Conservation (phyloP, 2,888 invertebrate species). For the Cheilosia scutellata region DNA sequence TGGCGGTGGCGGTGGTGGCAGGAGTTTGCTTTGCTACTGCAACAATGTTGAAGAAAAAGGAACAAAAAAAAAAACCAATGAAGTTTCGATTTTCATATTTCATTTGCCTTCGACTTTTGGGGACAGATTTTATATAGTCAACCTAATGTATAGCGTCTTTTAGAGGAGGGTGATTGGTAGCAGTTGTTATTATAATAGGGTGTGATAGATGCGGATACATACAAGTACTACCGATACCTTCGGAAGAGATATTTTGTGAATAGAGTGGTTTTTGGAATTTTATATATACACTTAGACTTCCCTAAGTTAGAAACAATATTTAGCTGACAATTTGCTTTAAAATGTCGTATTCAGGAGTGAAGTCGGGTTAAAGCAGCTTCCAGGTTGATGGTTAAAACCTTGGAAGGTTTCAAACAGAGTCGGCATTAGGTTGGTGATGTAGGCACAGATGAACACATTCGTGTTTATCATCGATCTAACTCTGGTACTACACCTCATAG, state of each 20-base stretch:
- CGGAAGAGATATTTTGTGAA: not conserved
- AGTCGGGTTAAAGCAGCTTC: too few relatives aligned
- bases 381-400: too few relatives aligned
- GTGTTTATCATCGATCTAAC: too few relatives aligned
- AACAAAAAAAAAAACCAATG: constrained; percentile 21
- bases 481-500: too few relatives aligned
- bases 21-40: not conserved
- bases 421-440: too few relatives aligned
- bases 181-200: constrained; percentile 13
- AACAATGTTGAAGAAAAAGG: not conserved
- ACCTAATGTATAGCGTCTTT: constrained; percentile 52
- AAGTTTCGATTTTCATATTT: constrained; percentile 58
- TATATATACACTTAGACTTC: not conserved
- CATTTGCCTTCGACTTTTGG: constrained; percentile 3
- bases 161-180: constrained; percentile 19
- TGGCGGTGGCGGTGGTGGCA: not conserved
- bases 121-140: constrained; percentile 2
- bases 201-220: constrained; percentile 23
- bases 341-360: too few relatives aligned
- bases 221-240: not conserved
- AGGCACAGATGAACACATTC: too few relatives aligned
- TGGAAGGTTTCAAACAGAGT: too few relatives aligned
- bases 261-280: too few relatives aligned
- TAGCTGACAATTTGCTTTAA: too few relatives aligned
- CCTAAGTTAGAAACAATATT: too few relatives aligned